Percentiles rank a stretch among this genome's conserved stretches.
Evolutionary conservation across 2,888 invertebrate species (phyloP).

Genomic region (Notodonta dromedarius): DNA sequence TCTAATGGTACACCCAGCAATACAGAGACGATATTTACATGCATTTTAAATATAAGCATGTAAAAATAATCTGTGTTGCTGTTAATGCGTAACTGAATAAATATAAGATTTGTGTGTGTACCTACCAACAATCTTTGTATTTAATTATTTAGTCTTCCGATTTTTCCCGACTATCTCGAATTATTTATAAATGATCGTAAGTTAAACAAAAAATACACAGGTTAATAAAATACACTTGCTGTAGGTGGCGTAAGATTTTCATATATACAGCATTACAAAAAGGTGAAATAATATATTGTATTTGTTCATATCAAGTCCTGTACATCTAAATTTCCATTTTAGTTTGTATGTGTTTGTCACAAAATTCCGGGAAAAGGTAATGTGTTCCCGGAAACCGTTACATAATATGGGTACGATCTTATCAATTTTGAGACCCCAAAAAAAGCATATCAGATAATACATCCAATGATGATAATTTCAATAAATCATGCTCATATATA

Average conservation of each 20-base stretch:
- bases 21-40: slow-evolving; percentile 31
- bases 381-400: not conserved
- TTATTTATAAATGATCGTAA: slow-evolving; percentile 21
- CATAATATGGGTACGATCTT: too few species aligned
- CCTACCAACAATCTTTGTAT: slow-evolving; percentile 41
- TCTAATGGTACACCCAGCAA: slow-evolving; percentile 47
- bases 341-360: slow-evolving; percentile 11
- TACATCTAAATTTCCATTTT: not conserved
- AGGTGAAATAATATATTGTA: not conserved
- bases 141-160: slow-evolving; percentile 45
- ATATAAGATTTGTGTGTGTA: slow-evolving; percentile 35
- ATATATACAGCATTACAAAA: not conserved
- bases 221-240: slow-evolving; percentile 37
- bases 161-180: slow-evolving; percentile 35
- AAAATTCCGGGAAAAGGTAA: slow-evolving; percentile 10
- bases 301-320: not conserved
- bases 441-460: slow-evolving; percentile 47
- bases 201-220: slow-evolving; percentile 26
- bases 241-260: slow-evolving; percentile 14
- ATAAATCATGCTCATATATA: slow-evolving; percentile 42
- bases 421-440: slow-evolving; percentile 9
- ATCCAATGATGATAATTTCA: slow-evolving; percentile 39
- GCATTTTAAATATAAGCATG: slow-evolving; percentile 19
- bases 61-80: slow-evolving; percentile 39
- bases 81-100: slow-evolving; percentile 22